These are phyloP conservation scores for Pilophorus perplexus DNA, from an alignment of 2,888 invertebrate genomes.

Conservation along the genomic window DNA sequence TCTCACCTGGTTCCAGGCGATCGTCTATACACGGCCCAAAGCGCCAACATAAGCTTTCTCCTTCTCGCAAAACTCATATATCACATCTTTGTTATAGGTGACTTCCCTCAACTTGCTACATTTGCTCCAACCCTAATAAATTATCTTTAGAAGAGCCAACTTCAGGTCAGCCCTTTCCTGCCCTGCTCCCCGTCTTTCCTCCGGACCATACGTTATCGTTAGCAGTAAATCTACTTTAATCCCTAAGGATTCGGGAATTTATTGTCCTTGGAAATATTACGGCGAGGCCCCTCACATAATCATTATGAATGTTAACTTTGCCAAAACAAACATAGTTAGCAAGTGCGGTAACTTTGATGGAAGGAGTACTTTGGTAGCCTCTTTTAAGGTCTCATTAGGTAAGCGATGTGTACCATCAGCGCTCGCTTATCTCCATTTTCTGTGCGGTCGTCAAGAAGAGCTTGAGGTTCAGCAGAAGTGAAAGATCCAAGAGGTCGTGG, in stretches of 20 bases:
- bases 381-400: conserved; percentile 38
- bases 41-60: conserved; percentile 1
- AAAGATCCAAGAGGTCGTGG: no score
- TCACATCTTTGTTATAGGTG: conserved; percentile 40
- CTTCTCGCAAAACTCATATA: conserved; percentile 31
- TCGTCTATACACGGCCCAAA: conserved; percentile 20
- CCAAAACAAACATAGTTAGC: conserved; percentile 38
- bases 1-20: conserved; percentile 20
- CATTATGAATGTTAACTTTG: conserved; percentile 41
- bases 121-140: conserved; percentile 39
- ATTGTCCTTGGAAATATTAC: conserved; percentile 40
- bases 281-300: conserved; percentile 5
- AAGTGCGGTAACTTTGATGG: conserved; percentile 38
- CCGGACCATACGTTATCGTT: conserved; percentile 37
- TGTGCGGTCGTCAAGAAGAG: no score
- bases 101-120: conserved; percentile 40
- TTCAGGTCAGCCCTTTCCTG: conserved; percentile 38
- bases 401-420: conserved; percentile 29
- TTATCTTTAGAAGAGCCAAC: conserved; percentile 40
- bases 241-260: conserved; percentile 39
- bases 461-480: no score
- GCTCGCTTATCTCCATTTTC: conserved; percentile 35
- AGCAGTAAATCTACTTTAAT: conserved; percentile 41
- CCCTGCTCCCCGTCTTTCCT: conserved; percentile 9
- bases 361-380: conserved; percentile 28